Conservation (phyloP, 2,888 invertebrate species). For the Ametastegia equiseti region DNA sequence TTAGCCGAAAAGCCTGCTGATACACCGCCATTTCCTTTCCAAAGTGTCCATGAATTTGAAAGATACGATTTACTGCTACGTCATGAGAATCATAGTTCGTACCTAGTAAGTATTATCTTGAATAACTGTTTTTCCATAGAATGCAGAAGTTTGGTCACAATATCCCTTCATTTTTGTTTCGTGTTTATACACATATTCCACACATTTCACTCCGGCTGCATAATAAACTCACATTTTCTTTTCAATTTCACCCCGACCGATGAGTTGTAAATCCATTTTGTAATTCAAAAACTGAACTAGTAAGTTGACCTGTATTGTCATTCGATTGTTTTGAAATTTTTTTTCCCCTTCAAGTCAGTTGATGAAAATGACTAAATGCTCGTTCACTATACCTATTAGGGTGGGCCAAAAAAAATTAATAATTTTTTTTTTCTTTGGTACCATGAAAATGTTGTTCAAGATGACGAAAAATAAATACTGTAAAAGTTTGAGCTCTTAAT, state of each 20-base stretch:
- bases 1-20: conserved; percentile 25
- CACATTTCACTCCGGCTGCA: not conserved
- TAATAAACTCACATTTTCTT: not conserved
- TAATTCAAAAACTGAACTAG: not conserved
- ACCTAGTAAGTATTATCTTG: conserved; percentile 25
- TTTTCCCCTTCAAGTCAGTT: not conserved
- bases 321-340: not conserved
- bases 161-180: not conserved
- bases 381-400: too few relatives aligned
- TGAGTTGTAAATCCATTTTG: not conserved
- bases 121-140: not conserved
- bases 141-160: not conserved
- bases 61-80: not conserved
- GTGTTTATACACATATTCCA: not conserved
- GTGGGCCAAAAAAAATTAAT: too few relatives aligned
- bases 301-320: not conserved
- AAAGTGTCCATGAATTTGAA: not conserved
- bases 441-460: too few relatives aligned
- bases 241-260: not conserved
- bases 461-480: too few relatives aligned
- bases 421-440: too few relatives aligned
- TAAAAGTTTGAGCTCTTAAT: too few relatives aligned
- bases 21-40: conserved; percentile 27
- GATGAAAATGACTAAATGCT: not conserved
- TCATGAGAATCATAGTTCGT: conserved; percentile 7